A percentile compares a stretch with the other conserved stretches of the same genome.
phyloP scores from a whole-genome alignment of 2,113 vertebrate genomes.

The Lutjanus erythropterus region DNA sequence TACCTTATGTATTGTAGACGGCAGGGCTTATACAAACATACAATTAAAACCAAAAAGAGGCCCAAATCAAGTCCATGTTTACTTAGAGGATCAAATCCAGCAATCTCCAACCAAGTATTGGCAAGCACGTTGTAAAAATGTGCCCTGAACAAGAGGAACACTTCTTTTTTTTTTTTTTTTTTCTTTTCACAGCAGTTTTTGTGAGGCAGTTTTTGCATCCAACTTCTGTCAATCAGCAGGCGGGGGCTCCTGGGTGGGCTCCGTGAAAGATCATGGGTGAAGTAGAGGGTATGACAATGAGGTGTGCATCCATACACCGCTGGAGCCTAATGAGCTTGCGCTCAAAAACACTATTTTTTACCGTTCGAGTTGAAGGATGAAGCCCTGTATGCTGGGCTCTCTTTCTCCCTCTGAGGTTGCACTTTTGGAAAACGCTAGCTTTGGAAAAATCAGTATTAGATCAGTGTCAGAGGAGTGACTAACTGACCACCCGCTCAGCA shows the following conservation, averaged over 20 bases:
- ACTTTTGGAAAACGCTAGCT: conserved; percentile 31
- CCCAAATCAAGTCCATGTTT: conserved; percentile 74
- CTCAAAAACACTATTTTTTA: conserved; percentile 28
- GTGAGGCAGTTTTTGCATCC: conserved; percentile 49
- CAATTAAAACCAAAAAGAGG: conserved; percentile 69
- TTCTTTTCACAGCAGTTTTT: conserved; percentile 41
- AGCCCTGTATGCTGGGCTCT: conserved; percentile 1
- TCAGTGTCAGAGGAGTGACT: conserved; percentile 40
- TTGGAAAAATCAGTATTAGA: conserved; percentile 41
- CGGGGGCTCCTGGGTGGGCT: conserved; percentile 65
- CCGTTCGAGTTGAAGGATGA: conserved; percentile 32
- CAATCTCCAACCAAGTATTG: conserved; percentile 59
- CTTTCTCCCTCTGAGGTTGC: conserved; percentile 33
- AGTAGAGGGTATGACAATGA: conserved; percentile 41
- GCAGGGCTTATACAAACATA: conserved; percentile 69
- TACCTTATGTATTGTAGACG: conserved; percentile 36
- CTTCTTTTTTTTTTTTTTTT: conserved; percentile 13
- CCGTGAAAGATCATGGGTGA: conserved; percentile 41
- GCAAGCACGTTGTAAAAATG: conserved; percentile 53
- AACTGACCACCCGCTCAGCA: conserved; percentile 60
- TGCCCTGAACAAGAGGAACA: conserved; percentile 53
- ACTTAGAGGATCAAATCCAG: conserved; percentile 70
- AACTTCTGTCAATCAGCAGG: conserved; percentile 59
- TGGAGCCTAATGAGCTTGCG: conserved; percentile 30
- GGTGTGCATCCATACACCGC: conserved; percentile 48